Base-by-base conservation (phyloP, 2,797 vertebrate species). In the Anableps anableps region DNA sequence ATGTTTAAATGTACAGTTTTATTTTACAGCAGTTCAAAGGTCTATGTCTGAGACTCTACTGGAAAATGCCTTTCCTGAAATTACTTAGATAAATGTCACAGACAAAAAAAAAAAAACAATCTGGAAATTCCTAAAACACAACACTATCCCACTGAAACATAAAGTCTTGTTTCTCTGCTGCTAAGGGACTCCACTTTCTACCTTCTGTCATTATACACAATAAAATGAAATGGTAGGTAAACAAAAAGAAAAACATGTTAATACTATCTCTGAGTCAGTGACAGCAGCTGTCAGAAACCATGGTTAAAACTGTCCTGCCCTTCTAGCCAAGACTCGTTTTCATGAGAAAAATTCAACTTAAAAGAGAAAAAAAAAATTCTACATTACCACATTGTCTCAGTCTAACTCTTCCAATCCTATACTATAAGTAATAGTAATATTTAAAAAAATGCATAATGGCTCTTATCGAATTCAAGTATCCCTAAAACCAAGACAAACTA, bases 271-370 rank as follows among this genome's bases (percentile, higher is more conserved):
- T 51, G 71, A 73, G 47, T 74, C 47, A 83, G 68, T 91, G 87
- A 91, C 83, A 89, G 72, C 4, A 5, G 76, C 85, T 91, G 90
- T 91, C 93, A 92, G 83, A 66, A 84, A 74, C 38, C 74, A 79
- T 66, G 77, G 83, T 86, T 83, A 85, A 29, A 89, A 81, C 64
- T 79, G 51, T 51, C 74, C 72, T 82, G 80, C 83, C 87, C 85
- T 83, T 84, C 82, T 86, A 58, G 79, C 79, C 75, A 78, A 70
- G 81, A 86, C 74, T 64, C 41, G 11, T 80, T 76, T 85, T 85
- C 74, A 81, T 79, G 79, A 86, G 80, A 55, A 83, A 85, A 74
- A 74, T 60, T 34, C n/a, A 75, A 50, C 50, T 47, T 21, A 38
- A 68, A 2, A 51, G 34, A 17, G 34, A 78, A 41, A 26, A 83